phyloP scores from a whole-genome alignment of 2,888 invertebrate species.

The Aphrophora alni region DNA sequence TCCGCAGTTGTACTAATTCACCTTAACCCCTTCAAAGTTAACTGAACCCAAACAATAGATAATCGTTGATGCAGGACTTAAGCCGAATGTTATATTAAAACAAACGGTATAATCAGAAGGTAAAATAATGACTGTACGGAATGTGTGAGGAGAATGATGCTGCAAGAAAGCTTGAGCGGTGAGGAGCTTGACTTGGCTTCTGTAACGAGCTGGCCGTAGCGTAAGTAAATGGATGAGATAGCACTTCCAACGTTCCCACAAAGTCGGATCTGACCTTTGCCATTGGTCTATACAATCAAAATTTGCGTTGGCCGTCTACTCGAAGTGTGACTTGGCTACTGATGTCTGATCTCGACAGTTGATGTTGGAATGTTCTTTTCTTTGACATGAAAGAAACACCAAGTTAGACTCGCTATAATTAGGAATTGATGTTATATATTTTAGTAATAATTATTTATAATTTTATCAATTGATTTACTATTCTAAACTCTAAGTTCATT shows the following conservation, averaged over 20 bases:
- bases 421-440: no score
- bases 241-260: not conserved
- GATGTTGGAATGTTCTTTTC: no score
- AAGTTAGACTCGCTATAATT: no score
- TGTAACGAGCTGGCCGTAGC: conserved; percentile 9
- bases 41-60: conserved; percentile 2
- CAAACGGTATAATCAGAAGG: conserved; percentile 2
- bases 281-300: not conserved
- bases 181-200: not conserved
- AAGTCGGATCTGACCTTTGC: conserved; percentile 2
- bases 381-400: no score
- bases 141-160: not conserved
- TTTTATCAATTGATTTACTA: no score
- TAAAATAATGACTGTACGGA: conserved; percentile 6
- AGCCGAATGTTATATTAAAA: not conserved
- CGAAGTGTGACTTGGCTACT: not conserved
- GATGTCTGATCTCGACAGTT: not conserved
- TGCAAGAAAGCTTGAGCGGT: not conserved
- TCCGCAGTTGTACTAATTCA: not conserved
- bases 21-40: not conserved
- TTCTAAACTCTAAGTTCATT: no score
- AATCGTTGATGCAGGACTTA: not conserved
- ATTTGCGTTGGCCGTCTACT: not conserved
- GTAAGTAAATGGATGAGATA: conserved; percentile 9
- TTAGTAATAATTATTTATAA: no score